phyloP scores from a whole-genome alignment of 2,888 invertebrate species.

The Venustoraphidia nigricollis region DNA sequence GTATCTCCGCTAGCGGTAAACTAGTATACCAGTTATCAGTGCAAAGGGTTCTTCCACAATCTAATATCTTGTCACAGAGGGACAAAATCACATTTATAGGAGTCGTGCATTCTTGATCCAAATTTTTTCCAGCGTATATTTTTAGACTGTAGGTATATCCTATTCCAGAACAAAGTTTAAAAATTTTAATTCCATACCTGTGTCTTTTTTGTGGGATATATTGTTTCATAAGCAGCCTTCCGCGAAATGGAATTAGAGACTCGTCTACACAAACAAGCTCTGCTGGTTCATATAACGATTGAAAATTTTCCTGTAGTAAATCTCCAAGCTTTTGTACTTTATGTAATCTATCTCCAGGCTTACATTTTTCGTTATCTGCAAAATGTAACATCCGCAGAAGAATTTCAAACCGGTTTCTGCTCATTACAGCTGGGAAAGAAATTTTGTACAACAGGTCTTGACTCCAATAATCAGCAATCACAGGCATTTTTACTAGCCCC shows the following conservation, averaged over 20 bases:
- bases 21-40: constrained; percentile 12
- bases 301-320: constrained; percentile 7
- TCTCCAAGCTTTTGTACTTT: constrained; percentile 9
- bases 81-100: too few species aligned
- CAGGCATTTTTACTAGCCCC: constrained; percentile 11
- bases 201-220: constrained; percentile 13
- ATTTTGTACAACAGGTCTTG: constrained; percentile 9
- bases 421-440: constrained; percentile 10
- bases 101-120: too few species aligned
- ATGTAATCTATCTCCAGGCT: constrained; percentile 7
- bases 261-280: constrained; percentile 12
- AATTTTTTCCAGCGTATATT: background rate
- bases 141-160: constrained; percentile 1
- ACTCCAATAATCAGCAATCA: constrained; percentile 13
- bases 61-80: background rate
- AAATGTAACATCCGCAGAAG: constrained; percentile 12
- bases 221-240: constrained; percentile 12
- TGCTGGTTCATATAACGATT: constrained; percentile 8
- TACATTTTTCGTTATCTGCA: constrained; percentile 9
- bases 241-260: constrained; percentile 13
- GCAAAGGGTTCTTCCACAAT: constrained; percentile 3
- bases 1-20: constrained; percentile 12
- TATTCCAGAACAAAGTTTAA: constrained; percentile 13
- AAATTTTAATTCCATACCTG: constrained; percentile 15
- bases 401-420: constrained; percentile 12